Conservation (phyloP, 2,113 vertebrate genomes). For the Ochotona princeps region DNA sequence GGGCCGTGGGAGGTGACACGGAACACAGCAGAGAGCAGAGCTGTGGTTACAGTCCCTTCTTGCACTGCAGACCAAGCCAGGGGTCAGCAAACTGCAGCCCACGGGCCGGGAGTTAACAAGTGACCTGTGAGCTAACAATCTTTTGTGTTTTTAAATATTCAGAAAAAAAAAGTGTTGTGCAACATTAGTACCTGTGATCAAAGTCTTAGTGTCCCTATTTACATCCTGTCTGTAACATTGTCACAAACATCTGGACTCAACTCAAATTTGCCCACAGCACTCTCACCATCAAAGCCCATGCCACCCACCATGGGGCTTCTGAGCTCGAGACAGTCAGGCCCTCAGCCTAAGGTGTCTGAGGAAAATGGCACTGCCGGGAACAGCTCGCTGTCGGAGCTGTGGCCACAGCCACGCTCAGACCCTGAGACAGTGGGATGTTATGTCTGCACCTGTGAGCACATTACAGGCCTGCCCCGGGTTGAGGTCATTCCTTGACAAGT, state of each 20-base stretch:
- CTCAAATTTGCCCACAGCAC: fast-evolving
- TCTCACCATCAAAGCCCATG: not conserved
- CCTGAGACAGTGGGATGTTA: fast-evolving
- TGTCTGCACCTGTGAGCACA: fast-evolving
- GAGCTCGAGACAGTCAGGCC: not conserved
- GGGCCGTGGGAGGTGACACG: too few species aligned
- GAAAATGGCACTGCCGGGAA: not conserved
- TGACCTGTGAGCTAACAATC: not conserved
- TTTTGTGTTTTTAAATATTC: not conserved
- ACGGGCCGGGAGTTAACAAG: not conserved
- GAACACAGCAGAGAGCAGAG: fast-evolving
- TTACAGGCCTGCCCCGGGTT: fast-evolving
- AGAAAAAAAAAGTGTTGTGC: not conserved
- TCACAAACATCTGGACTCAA: not conserved
- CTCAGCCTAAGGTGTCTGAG: fast-evolving
- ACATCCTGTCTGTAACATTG: fast-evolving
- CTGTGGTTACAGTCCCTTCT: too few species aligned
- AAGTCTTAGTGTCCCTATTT: fast-evolving
- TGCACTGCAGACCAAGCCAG: not conserved
- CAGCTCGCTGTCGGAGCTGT: not conserved
- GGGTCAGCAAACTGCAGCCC: fast-evolving
- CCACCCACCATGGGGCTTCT: not conserved
- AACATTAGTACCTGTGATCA: fast-evolving
- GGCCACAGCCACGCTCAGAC: not conserved
- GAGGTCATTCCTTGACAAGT: fast-evolving